Evolutionary conservation across 2,888 invertebrate species (phyloP), one percentile per base, ranked within the genome.

Genomic region (Tromatobia lineatoria): DNA sequence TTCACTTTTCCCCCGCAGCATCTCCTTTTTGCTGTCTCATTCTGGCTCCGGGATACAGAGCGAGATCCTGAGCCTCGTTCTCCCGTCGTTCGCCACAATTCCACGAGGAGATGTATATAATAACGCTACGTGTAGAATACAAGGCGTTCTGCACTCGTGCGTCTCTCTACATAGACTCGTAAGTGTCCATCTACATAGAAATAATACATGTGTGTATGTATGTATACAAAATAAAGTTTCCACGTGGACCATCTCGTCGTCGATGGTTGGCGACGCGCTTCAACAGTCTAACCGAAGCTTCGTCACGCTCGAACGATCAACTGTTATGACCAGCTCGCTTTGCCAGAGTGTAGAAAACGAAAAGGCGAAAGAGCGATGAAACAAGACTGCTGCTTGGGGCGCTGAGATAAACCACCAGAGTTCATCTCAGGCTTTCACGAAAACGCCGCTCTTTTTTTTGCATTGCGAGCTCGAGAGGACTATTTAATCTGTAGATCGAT

Each of bases 211-310:
- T 64, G 2, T 23, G 45, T 66, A 13, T 64, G 18, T 64, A 10
- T 20, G 47, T 47, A 47, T 61, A 47, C 61, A 34, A 74, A 45
- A 34, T 61, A 18, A 59, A 59, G 25, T 67, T 25, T 34, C 47
- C 29, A 74, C 74, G 61, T 61, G 61, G 18, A n/a, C 13, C 47
- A 18, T 34, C 45, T 11, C 18, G 74, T 52, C 61, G 74, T 61
- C 73, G 73, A 74, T 74, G 59, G 47, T 61, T 47, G 42, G 73
- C 45, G 59, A 45, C 74, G 64, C 50, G 74, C 64, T 75, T 50
- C 64, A 52, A 75, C 74, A 64, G 64, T 75, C 52, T 47, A 64
- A 75, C 74, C 64, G 20, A 75, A 75, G 74, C 74, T 75, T 64
- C 64, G 74, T 38, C 74, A 64, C 74, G 64, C 64, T 75, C 38